Evolutionary conservation across 1,140 invertebrate genomes (phyloP), one percentile per base, ranked within the genome.

Genomic region (Zaprionus taronus): DNA sequence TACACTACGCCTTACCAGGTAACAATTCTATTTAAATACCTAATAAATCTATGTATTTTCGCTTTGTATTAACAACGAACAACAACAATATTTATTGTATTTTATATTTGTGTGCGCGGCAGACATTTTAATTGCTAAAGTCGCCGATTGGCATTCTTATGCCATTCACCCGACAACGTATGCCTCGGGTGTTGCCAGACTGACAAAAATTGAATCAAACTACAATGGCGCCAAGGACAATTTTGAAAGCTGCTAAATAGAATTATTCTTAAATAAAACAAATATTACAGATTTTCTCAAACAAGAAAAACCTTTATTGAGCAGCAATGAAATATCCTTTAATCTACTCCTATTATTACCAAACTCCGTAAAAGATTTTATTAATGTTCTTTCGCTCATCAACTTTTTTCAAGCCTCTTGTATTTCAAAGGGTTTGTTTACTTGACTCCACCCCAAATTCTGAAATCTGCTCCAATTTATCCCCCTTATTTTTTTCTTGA

Each of bases 391-490:
- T 31, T 28, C 24, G 2, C 4, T 9, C n/a, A n/a, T 3, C 22
- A 51, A 51, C 31, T 71, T 44, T 26, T 22, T 22, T 15, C 36
- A 5, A 28, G 17, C 44, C 38, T 41, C 63, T 81, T 61, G 47
- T 38, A 58, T 87, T 75, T 90, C 86, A 89, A 89, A 89, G 81
- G 85, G 79, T 80, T 89, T 31, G 85, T 73, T 80, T 89, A 26
- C 28, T 47, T 72, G 12, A 9, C 65, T 41, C 49, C 36, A 31
- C 28, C 34, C 49, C 17, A 44, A 44, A 17, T 34, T 20, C 14
- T 24, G 38, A 22, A 34, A 34, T 28, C 47, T 65, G 38, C 12
- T 17, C 22, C 17, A 64, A 51, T 81, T 49, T 76, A 31, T 69
- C 53, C 61, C 14, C 56, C 44, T 62, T 70, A 44, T 55, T 51